Conservation (phyloP, 2,797 vertebrate species). For the Eurystomus glaucurus region DNA sequence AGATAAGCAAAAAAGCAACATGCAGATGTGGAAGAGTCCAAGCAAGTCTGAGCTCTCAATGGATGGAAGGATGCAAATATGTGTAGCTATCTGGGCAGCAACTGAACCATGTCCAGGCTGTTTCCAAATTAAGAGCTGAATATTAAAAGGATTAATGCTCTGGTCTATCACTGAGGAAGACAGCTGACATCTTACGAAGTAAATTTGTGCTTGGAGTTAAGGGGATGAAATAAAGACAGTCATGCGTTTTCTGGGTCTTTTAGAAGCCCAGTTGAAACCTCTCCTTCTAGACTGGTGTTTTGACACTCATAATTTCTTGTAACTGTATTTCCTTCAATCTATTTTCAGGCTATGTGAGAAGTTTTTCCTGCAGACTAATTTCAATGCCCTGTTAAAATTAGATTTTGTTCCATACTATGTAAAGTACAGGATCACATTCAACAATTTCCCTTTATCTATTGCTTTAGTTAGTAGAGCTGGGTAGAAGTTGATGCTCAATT, state of each 20-base stretch:
- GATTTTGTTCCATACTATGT: background rate
- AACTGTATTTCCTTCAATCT: background rate
- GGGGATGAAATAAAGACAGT: background rate
- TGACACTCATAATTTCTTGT: background rate
- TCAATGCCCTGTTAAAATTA: background rate
- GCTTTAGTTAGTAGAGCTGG: background rate
- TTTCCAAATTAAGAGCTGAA: background rate
- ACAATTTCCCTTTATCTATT: background rate
- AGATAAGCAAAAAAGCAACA: background rate
- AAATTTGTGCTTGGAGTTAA: background rate
- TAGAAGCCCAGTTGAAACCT: background rate
- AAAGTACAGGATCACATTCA: background rate
- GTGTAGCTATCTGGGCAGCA: background rate
- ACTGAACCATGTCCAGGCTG: background rate
- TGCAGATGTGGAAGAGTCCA: background rate
- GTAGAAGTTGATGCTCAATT: background rate
- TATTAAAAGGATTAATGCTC: background rate
- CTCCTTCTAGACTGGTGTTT: background rate
- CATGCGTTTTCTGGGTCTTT: background rate
- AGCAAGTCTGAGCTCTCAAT: background rate
- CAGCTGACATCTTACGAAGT: accelerated
- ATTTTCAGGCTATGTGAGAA: background rate
- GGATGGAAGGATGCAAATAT: background rate
- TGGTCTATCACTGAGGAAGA: background rate
- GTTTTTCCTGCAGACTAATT: background rate